Percentiles rank a stretch among this genome's conserved stretches.
Conservation (phyloP, 2,888 invertebrate species). For the Selenia dentaria region DNA sequence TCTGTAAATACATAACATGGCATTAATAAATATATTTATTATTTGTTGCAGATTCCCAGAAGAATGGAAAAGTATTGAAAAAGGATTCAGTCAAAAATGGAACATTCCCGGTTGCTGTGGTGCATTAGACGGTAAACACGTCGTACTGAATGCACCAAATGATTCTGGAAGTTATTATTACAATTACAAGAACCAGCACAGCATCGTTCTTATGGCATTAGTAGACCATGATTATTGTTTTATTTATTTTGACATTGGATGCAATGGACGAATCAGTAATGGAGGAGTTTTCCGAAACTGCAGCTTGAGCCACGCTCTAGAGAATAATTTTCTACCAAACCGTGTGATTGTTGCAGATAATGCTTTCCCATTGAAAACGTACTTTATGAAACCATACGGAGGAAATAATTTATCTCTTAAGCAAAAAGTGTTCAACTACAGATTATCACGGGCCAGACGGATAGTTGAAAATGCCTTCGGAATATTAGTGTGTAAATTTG, state of each 20-base stretch:
- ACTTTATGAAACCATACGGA: neutral
- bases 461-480: neutral
- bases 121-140: neutral
- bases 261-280: slow-evolving; percentile 37
- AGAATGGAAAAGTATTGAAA: neutral
- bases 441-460: neutral
- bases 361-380: slow-evolving; percentile 12
- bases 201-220: slow-evolving; percentile 37
- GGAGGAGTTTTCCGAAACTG: slow-evolving; percentile 36
- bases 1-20: no score
- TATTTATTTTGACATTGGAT: slow-evolving; percentile 36
- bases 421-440: slow-evolving; percentile 1
- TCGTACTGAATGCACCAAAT: no score
- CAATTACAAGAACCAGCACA: slow-evolving; percentile 37
- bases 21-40: no score
- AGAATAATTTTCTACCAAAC: slow-evolving; percentile 23
- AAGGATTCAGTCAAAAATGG: neutral
- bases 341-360: slow-evolving; percentile 24
- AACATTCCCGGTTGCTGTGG: neutral
- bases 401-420: neutral
- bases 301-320: slow-evolving; percentile 23
- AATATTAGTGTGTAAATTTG: slow-evolving; percentile 10
- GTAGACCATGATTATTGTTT: slow-evolving; percentile 39
- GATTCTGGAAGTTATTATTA: slow-evolving; percentile 32
- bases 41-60: neutral